These are phyloP conservation scores for Flexamia atlantica DNA, from an alignment of 2,888 invertebrate genomes.

Conservation along the genomic window DNA sequence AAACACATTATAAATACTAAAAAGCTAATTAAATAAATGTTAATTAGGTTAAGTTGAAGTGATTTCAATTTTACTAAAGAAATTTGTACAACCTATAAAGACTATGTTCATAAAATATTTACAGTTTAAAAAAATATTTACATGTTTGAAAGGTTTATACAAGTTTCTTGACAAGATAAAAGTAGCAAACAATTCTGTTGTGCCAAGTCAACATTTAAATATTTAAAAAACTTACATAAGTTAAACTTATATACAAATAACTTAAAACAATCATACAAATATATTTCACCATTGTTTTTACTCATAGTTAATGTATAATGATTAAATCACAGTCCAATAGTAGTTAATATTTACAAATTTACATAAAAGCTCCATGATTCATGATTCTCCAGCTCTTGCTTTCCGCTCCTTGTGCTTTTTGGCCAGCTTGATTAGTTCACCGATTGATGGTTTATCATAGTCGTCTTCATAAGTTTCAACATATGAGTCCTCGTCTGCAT, in stretches of 20 bases:
- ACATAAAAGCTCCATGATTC: slow-evolving; percentile 20
- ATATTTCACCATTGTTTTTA: background rate
- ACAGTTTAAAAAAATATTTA: no score
- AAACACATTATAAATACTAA: background rate
- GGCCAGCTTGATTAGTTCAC: slow-evolving; percentile 45
- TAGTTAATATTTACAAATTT: slow-evolving; percentile 28
- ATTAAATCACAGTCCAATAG: slow-evolving; percentile 38
- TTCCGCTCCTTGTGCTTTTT: slow-evolving; percentile 41
- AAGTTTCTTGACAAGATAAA: no score
- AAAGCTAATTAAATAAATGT: no score
- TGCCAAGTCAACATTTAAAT: background rate
- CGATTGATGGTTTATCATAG: slow-evolving; percentile 32
- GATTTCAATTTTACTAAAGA: no score
- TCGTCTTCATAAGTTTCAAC: slow-evolving; percentile 7
- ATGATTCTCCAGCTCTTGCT: slow-evolving; percentile 16
- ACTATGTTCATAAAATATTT: no score
- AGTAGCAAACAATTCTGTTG: no score
- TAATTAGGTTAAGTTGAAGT: no score
- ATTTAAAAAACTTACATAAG: slow-evolving; percentile 1
- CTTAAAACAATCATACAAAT: background rate
- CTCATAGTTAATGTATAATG: background rate
- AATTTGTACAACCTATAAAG: no score
- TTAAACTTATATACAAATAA: slow-evolving; percentile 7
- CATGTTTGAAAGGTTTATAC: no score
- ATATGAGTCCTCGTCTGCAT: slow-evolving; percentile 15